Evolutionary conservation across 2,797 vertebrate genomes (phyloP).

Genomic region (Otus scops): DNA sequence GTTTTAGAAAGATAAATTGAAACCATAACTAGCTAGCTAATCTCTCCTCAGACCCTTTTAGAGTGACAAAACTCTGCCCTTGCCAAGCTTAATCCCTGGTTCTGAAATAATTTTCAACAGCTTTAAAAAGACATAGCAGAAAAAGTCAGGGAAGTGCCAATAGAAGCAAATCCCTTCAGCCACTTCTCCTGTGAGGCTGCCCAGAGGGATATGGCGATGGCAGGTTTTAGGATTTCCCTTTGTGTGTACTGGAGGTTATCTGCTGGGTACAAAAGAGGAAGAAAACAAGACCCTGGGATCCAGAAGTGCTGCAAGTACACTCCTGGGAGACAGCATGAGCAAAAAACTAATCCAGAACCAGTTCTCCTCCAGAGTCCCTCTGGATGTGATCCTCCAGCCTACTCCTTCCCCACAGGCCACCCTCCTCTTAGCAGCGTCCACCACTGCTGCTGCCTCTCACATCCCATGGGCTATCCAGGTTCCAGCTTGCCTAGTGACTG

Average conservation of each 20-base stretch:
- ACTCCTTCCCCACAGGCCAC: background rate
- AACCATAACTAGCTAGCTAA: slow-evolving; percentile 22
- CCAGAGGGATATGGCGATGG: background rate
- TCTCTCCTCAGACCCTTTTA: background rate
- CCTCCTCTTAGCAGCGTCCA: background rate
- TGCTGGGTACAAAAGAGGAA: background rate
- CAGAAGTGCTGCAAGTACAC: background rate
- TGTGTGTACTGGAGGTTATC: background rate
- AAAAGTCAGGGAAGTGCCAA: background rate
- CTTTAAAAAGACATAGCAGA: background rate
- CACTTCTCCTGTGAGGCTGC: background rate
- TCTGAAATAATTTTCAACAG: background rate
- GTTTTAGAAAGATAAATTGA: slow-evolving; percentile 53
- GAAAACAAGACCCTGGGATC: background rate
- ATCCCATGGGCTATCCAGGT: accelerated
- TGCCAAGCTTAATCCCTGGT: background rate
- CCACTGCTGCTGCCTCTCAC: background rate
- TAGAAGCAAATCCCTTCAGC: background rate
- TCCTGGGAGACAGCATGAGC: background rate
- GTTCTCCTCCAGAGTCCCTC: background rate
- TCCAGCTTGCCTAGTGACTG: background rate
- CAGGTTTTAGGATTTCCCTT: background rate
- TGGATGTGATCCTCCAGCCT: background rate
- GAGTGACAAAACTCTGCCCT: background rate
- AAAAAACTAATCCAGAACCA: background rate